Conservation (phyloP, 2,797 vertebrate genomes). For the Loris lydekkerianus region DNA sequence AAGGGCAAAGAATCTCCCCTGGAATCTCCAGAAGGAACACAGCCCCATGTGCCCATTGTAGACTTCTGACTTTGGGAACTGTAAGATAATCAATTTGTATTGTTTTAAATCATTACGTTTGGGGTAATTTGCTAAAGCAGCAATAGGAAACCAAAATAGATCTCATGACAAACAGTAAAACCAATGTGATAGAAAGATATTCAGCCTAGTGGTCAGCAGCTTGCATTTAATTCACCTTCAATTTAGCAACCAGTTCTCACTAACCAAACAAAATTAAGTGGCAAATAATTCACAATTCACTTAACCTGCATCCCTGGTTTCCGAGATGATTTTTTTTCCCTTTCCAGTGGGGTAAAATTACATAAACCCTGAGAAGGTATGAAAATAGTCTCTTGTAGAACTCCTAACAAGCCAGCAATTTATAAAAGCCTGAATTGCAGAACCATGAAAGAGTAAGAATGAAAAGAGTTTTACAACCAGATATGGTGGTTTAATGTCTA, state of each 20-base stretch:
- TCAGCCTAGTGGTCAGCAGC: neutral
- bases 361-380: constrained; percentile 8
- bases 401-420: neutral
- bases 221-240: constrained; percentile 50
- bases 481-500: neutral
- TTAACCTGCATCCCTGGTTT: constrained; percentile 25
- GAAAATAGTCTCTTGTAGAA: constrained; percentile 27
- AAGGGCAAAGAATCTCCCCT: constrained; percentile 19
- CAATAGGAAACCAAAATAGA: constrained; percentile 21
- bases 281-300: neutral
- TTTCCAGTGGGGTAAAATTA: constrained; percentile 39
- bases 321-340: neutral
- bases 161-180: constrained; percentile 55
- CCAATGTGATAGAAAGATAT: constrained; percentile 39
- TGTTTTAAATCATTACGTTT: constrained; percentile 30
- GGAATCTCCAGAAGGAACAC: neutral
- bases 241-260: neutral
- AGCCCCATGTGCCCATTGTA: neutral
- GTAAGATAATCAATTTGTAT: constrained; percentile 35
- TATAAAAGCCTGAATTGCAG: constrained; percentile 44
- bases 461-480: constrained; percentile 21
- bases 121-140: constrained; percentile 37
- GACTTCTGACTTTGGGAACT: neutral
- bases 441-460: constrained; percentile 26
- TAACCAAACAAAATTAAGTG: constrained; percentile 54